A percentile compares a stretch with the other conserved stretches of the same genome.
phyloP scores from a whole-genome alignment of 1,140 invertebrate species.

The Ganaspis sp. region DNA sequence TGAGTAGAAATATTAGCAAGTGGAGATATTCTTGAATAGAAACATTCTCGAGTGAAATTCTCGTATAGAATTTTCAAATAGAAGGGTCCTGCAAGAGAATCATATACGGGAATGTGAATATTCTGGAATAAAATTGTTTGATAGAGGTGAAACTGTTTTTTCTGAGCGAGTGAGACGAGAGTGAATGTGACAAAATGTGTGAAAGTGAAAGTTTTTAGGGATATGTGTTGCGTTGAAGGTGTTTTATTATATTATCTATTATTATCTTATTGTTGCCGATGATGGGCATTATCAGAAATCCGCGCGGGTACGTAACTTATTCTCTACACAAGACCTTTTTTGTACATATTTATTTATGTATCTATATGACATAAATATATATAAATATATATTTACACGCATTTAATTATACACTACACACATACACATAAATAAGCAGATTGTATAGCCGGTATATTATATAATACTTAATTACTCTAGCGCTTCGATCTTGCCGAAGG shows the following conservation, averaged over 20 bases:
- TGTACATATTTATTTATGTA: conserved; percentile 55
- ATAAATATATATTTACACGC: conserved; percentile 23
- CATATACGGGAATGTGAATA: no score
- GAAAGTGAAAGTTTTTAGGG: conserved; percentile 30
- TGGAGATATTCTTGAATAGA: no score
- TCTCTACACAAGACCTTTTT: conserved; percentile 51
- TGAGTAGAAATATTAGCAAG: no score
- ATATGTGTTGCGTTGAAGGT: conserved; percentile 58
- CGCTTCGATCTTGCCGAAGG: conserved; percentile 29
- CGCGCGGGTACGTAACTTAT: conserved; percentile 69
- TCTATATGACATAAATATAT: conserved; percentile 42
- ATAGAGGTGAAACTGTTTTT: conserved; percentile 18
- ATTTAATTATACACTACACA: conserved; percentile 35
- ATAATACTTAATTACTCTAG: conserved; percentile 10
- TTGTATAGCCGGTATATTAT: conserved; percentile 41
- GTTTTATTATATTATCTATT: conserved; percentile 73
- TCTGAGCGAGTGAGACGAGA: conserved; percentile 40
- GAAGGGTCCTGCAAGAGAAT: no score
- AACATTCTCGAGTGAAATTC: no score
- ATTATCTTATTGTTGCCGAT: conserved; percentile 74
- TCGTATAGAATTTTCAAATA: no score
- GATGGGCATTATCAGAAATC: conserved; percentile 74
- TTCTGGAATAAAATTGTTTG: no score
- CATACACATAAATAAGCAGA: conserved; percentile 48
- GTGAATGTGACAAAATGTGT: conserved; percentile 29